Base-by-base conservation (phyloP, 2,113 vertebrate species). In the Camelus dromedarius region DNA sequence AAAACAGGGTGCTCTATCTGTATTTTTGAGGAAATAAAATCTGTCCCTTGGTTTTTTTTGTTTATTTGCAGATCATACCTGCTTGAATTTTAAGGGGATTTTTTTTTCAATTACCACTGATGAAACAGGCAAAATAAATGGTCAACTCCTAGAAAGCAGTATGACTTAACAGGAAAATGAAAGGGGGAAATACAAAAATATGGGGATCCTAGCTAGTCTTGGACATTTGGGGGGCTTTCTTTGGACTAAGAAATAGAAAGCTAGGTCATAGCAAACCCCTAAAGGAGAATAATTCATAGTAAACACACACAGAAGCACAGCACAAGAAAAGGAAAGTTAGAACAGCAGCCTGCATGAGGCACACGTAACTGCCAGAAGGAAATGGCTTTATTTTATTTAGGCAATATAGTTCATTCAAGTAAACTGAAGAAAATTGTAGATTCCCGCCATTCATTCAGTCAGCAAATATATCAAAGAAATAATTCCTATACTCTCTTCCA, bases 401-500 rank as follows among this genome's bases (percentile, higher is more conserved):
- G 93, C 72, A 96, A 70, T 80, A 50, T 24, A 95, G 22, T 84
- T 83, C 58, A 93, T 90, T 84, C 70, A 91, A 93, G 50, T 79
- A 94, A 96, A 97, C 35, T 91, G 94, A 93, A 89, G 76, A 83
- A 94, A 97, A 94, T 76, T 95, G 42, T 70, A 91, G 62, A 95
- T 91, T 88, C 24, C 24, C 48, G 93, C 69, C 87, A 92, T 86
- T 93, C n/a, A 24, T 70, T 97, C 77, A 96, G 86, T 91, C 67
- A 86, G 52, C 67, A 94, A 94, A 95, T 70, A 35, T 77, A 88
- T 60, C 7, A n/a, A 93, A 95, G 64, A 92, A 96, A 89, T 54
- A 64, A 89, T 95, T 97, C 94, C 32, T 42, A 81, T 28, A 82
- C 38, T 81, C 32, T 83, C 75, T 95, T 95, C 54, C 52, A 92